Conservation (phyloP, 1,140 invertebrate species). For the Subanguina moxae region DNA sequence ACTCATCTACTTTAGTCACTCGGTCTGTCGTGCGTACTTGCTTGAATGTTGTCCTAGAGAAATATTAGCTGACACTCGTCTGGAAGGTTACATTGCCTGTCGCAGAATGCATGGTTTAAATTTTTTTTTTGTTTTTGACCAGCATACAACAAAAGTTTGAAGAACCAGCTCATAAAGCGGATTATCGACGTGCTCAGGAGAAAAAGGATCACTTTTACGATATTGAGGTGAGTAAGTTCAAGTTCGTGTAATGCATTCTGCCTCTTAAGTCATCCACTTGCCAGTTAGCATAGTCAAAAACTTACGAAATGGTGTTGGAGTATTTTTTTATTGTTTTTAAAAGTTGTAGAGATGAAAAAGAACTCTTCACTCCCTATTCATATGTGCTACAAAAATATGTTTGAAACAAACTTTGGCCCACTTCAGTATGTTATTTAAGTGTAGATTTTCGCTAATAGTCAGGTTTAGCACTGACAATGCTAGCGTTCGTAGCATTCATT, state of each 20-base stretch:
- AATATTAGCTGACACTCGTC: conserved; percentile 50
- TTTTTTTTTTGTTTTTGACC: conserved; percentile 15
- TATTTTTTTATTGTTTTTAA: too few species aligned
- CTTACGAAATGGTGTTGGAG: too few species aligned
- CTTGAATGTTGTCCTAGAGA: conserved; percentile 56
- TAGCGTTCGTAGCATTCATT: conserved; percentile 15
- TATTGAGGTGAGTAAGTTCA: conserved; percentile 42
- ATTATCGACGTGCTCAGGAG: conserved; percentile 50
- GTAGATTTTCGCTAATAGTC: too few species aligned
- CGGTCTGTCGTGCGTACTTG: conserved; percentile 55
- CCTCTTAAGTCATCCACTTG: too few species aligned
- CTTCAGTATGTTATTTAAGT: too few species aligned
- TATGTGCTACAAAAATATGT: too few species aligned
- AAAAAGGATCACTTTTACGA: conserved; percentile 57
- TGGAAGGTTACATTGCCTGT: conserved; percentile 33
- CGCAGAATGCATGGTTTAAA: conserved; percentile 18
- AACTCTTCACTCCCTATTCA: too few species aligned
- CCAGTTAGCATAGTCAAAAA: too few species aligned
- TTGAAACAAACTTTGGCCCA: too few species aligned
- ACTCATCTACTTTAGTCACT: conserved; percentile 29
- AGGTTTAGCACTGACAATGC: too few species aligned
- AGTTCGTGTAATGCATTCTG: background rate
- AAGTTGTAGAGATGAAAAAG: too few species aligned
- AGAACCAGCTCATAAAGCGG: conserved; percentile 56
- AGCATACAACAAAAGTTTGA: conserved; percentile 50